Evolutionary conservation across 2,888 invertebrate genomes (phyloP), one percentile per base, ranked within the genome.

Genomic region (Nephrotoma guestfalica): DNA sequence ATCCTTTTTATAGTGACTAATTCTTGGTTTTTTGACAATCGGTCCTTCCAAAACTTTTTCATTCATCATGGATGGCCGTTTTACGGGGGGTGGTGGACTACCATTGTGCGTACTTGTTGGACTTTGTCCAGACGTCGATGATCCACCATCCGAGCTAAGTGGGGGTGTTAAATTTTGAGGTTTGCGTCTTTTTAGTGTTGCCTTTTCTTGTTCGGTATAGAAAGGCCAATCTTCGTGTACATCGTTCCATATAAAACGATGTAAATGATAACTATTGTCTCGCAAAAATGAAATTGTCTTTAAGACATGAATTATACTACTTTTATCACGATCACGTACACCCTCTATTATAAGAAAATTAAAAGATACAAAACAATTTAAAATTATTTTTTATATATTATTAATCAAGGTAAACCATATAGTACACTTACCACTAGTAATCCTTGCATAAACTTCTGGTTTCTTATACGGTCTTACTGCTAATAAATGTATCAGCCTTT

Each of bases 181-280:
- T 93, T 97, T 97, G 91, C 96, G 95, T 91, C 96, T 95, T 93
- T 97, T 97, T 90, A 98, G 93, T 92, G 96, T 94, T 90, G 96
- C 95, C 91, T 94, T 94, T 91, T 98, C 98, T 90, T 96, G 96
- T 89, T 98, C 97, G 30, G 96, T 94, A 91, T 97, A 98, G 93
- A 96, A 98, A 88, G 97, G 97, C 98, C 98, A 98, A 90, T 97
- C 96, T 90, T 96, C 96, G 89, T 97, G 96, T 88, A 98, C 97
- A 91, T 98, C 98, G 91, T 96, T 96, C 97, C 97, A 98, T 90
- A 96, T 93, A 90, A 96, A 95, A 90, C 96, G 95, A 89, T 95
- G 95, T 91, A 98, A 93, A 90, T 96, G 95, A 93, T 96, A 98
- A 90, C 95, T 95, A 92, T 98, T 98, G 92, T 98, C 97, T 91